A percentile compares a stretch with the other conserved stretches of the same genome.
Evolutionary conservation across 2,113 vertebrate species (phyloP).

Genomic region (Collichthys lucidus): DNA sequence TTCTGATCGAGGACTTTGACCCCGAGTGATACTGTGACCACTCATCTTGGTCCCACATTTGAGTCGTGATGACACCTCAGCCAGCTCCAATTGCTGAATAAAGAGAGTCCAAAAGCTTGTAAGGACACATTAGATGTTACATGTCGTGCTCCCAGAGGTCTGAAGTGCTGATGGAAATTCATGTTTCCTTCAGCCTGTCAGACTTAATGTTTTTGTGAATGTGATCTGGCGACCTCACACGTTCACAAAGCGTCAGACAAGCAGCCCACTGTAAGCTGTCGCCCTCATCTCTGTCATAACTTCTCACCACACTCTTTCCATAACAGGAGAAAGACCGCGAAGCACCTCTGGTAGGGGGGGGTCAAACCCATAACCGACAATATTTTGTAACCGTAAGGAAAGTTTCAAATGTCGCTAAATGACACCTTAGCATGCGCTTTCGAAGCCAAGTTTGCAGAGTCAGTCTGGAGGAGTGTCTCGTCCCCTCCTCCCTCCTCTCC

Average conservation of each 20-base stretch:
- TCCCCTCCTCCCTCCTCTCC: conserved; percentile 27
- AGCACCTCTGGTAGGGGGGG: not conserved
- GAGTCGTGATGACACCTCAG: not conserved
- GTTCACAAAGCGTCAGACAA: no score
- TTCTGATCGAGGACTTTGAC: not conserved
- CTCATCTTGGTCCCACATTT: not conserved
- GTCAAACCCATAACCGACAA: not conserved
- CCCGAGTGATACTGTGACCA: not conserved
- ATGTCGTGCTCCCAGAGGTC: not conserved
- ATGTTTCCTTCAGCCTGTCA: not conserved
- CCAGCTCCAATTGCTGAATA: not conserved
- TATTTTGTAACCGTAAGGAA: not conserved
- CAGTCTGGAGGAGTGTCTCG: conserved; percentile 16
- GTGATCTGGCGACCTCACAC: not conserved
- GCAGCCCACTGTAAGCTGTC: not conserved
- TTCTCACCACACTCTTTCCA: not conserved
- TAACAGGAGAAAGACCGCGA: not conserved
- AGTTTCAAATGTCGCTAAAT: not conserved
- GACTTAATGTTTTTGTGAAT: not conserved
- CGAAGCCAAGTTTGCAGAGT: not conserved
- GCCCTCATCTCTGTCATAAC: not conserved
- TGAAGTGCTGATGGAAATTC: not conserved
- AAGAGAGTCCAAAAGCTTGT: not conserved
- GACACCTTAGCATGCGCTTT: conserved; percentile 30
- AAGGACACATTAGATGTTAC: not conserved